Conservation (phyloP, 2,113 vertebrate species). For the Bungarus multicinctus region DNA sequence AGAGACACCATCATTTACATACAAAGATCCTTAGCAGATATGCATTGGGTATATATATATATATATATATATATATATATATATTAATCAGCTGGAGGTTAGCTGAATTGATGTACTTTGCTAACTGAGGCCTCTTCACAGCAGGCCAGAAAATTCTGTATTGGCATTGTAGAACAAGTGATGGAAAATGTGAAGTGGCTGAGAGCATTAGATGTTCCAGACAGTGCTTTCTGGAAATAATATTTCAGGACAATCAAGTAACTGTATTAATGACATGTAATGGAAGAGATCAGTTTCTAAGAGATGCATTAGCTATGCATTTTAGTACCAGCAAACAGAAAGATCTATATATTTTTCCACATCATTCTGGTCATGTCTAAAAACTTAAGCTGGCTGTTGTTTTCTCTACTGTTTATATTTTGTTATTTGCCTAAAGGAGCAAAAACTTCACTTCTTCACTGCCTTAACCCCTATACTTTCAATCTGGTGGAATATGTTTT, state of each 20-base stretch:
- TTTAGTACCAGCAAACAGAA: background rate
- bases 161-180: background rate
- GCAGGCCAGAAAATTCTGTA: background rate
- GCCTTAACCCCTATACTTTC: background rate
- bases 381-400: background rate
- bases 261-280: background rate
- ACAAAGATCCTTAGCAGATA: background rate
- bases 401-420: background rate
- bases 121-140: background rate
- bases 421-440: background rate
- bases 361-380: background rate
- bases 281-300: background rate
- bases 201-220: conserved; percentile 3
- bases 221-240: background rate
- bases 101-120: background rate
- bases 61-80: too few species aligned
- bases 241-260: background rate
- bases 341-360: background rate
- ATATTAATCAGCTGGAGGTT: background rate
- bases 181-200: background rate
- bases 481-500: background rate
- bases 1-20: background rate
- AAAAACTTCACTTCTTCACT: background rate
- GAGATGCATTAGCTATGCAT: background rate
- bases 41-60: too few species aligned